phyloP scores from a whole-genome alignment of 2,113 vertebrate genomes.

The Anarrhichthys ocellatus region DNA sequence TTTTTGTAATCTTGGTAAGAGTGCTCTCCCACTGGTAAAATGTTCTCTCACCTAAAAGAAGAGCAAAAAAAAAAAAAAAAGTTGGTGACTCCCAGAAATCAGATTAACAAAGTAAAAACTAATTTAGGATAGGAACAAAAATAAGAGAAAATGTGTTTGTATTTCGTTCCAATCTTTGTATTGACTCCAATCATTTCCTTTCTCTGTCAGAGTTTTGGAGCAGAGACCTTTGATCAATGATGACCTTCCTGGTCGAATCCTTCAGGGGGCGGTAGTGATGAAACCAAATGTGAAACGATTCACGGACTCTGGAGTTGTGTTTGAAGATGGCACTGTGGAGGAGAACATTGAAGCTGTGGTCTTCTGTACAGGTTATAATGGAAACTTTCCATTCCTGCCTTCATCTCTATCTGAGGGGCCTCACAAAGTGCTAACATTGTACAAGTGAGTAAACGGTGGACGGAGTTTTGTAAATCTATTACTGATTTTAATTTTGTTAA shows the following conservation, averaged over 20 bases:
- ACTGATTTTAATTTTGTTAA: background rate
- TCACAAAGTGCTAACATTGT: constrained; percentile 82
- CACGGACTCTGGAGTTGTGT: constrained; percentile 83
- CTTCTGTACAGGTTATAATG: constrained; percentile 91
- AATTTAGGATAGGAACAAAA: background rate
- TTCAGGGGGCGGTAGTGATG: constrained; percentile 85
- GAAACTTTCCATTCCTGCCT: constrained; percentile 88
- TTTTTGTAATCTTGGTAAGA: too few relatives aligned
- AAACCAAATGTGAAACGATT: constrained; percentile 87
- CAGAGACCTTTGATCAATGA: constrained; percentile 84
- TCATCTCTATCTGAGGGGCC: constrained; percentile 75
- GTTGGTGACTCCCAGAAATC: background rate
- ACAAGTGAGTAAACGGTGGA: constrained; percentile 74
- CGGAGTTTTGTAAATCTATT: background rate
- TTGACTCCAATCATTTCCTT: background rate
- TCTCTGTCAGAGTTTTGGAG: constrained; percentile 75
- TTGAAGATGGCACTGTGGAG: constrained; percentile 89
- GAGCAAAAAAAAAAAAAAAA: too few relatives aligned
- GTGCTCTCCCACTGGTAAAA: too few relatives aligned
- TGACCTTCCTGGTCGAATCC: constrained; percentile 89
- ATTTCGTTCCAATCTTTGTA: too few relatives aligned
- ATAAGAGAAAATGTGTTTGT: background rate
- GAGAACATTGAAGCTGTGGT: constrained; percentile 87
- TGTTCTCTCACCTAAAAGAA: too few relatives aligned
- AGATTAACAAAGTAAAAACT: background rate